These are phyloP conservation scores for Jacana jacana DNA, from an alignment of 2,113 vertebrate genomes.

Conservation along the genomic window DNA sequence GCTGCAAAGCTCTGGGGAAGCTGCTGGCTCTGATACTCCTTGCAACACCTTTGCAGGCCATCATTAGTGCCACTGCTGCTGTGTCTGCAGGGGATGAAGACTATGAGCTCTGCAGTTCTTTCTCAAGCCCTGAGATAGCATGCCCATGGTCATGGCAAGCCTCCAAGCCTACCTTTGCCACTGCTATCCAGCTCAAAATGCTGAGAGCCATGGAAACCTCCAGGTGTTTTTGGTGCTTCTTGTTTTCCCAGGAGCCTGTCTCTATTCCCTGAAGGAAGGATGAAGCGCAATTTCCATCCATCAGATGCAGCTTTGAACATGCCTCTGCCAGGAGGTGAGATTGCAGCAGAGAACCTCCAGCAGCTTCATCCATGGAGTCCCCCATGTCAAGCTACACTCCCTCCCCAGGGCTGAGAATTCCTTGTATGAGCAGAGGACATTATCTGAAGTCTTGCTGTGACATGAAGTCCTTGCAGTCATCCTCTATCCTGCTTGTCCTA, in stretches of 20 bases:
- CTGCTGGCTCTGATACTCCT: neutral
- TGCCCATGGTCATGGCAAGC: neutral
- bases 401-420: too few species aligned
- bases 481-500: too few species aligned
- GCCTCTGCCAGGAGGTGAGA: too few species aligned
- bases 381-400: too few species aligned
- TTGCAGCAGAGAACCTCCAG: too few species aligned
- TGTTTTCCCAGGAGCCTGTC: neutral
- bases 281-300: too few species aligned
- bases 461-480: too few species aligned
- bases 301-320: too few species aligned
- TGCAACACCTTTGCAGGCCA: neutral
- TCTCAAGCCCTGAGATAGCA: neutral
- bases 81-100: neutral
- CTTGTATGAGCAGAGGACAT: too few species aligned
- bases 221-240: neutral
- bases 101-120: neutral
- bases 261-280: neutral
- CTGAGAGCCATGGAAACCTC: neutral
- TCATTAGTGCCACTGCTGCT: neutral
- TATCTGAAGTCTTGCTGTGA: too few species aligned
- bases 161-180: neutral
- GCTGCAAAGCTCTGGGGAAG: neutral
- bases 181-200: neutral
- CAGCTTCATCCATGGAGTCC: too few species aligned